A percentile compares a stretch with the other conserved stretches of the same genome.
phyloP scores from a whole-genome alignment of 2,888 invertebrate species.

The Cataglyphis albicans region DNA sequence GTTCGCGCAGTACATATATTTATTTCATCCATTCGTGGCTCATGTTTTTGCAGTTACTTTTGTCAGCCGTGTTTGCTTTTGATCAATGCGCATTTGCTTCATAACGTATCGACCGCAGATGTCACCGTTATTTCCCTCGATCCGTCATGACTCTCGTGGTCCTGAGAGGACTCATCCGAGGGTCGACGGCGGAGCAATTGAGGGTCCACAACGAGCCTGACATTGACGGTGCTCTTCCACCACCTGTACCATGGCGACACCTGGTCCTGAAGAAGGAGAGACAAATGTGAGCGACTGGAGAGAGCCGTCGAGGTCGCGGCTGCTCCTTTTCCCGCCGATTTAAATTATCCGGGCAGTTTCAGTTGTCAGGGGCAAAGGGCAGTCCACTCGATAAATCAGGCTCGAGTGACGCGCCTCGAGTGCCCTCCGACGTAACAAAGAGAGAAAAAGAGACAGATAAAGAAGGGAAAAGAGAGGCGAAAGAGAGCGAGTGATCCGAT shows the following conservation, averaged over 20 bases:
- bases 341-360: constrained; percentile 71
- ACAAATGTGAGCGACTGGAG: constrained; percentile 59
- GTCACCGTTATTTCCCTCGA: constrained; percentile 49
- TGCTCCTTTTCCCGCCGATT: constrained; percentile 57
- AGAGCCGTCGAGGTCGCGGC: constrained; percentile 29
- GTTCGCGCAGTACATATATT: background rate
- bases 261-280: constrained; percentile 86
- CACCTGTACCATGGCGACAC: constrained; percentile 91
- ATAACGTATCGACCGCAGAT: constrained; percentile 42
- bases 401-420: constrained; percentile 58
- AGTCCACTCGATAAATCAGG: constrained; percentile 68
- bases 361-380: constrained; percentile 70
- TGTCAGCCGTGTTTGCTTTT: background rate
- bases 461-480: background rate
- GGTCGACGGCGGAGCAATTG: constrained; percentile 81
- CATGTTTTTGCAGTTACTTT: constrained; percentile 36
- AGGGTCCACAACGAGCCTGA: constrained; percentile 88
- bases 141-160: constrained; percentile 67
- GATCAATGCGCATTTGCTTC: constrained; percentile 32
- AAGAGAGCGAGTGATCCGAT: constrained; percentile 47
- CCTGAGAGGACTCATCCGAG: constrained; percentile 70
- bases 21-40: constrained; percentile 28
- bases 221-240: constrained; percentile 89
- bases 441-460: background rate
- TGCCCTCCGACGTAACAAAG: constrained; percentile 57